A percentile compares a stretch with the other conserved stretches of the same genome.
Conservation (phyloP, 2,797 vertebrate species). For the Sebastes diploproa region DNA sequence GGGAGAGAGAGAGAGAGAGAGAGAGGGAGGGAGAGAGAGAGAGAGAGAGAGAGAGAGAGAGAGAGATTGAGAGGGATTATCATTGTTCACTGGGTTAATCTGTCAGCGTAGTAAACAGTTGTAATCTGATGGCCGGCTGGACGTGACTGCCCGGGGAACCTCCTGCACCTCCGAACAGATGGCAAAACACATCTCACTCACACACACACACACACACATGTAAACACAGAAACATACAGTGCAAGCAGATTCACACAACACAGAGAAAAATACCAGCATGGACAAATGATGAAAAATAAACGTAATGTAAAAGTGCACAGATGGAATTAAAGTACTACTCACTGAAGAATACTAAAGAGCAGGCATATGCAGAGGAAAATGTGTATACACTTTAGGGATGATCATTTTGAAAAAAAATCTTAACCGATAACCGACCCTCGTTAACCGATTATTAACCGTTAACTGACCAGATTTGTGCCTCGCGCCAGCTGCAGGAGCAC, state of each 20-base stretch:
- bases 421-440: too few species aligned
- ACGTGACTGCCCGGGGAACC: constrained; percentile 41
- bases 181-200: constrained; percentile 27
- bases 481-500: too few species aligned
- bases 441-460: too few species aligned
- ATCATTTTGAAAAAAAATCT: too few species aligned
- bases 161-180: constrained; percentile 62
- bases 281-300: background rate
- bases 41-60: background rate
- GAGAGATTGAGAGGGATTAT: constrained; percentile 57
- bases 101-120: constrained; percentile 79
- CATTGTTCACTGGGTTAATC: constrained; percentile 82
- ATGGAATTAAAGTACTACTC: background rate
- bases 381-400: background rate
- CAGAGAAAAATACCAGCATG: background rate
- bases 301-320: background rate
- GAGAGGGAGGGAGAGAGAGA: background rate
- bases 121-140: constrained; percentile 70
- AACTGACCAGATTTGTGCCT: too few species aligned
- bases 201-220: background rate
- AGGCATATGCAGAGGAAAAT: background rate
- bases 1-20: background rate
- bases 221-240: background rate
- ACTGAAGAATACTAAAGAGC: background rate
- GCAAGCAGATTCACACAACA: background rate